Conservation (phyloP, 2,888 invertebrate species). For the Syrista parreyssii region DNA sequence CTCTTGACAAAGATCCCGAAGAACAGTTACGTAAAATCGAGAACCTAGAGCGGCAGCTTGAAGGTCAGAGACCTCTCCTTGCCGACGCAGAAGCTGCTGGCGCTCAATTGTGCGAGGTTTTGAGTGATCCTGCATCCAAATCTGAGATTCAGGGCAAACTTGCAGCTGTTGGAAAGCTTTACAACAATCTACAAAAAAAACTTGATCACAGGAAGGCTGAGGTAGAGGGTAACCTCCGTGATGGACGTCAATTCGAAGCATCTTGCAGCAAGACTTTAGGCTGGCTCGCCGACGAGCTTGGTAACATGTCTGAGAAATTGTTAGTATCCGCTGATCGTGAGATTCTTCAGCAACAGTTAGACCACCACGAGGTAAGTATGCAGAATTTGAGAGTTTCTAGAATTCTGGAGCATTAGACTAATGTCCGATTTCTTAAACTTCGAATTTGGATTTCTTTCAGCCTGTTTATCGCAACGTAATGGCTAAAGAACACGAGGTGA, state of each 20-base stretch:
- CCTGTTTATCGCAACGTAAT: constrained; percentile 90
- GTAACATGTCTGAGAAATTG: constrained; percentile 80
- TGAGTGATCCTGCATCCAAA: constrained; percentile 90
- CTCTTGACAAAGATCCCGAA: constrained; percentile 84
- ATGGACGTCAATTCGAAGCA: constrained; percentile 91
- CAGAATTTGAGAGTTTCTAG: background rate
- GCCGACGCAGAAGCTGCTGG: constrained; percentile 92
- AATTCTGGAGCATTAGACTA: background rate
- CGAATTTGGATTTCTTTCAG: constrained; percentile 50
- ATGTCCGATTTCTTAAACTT: background rate
- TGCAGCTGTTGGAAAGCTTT: constrained; percentile 86
- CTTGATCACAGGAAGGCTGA: constrained; percentile 91
- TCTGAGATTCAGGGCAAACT: constrained; percentile 92
- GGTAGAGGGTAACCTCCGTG: constrained; percentile 85
- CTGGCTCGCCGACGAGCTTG: constrained; percentile 87
- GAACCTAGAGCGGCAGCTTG: constrained; percentile 87
- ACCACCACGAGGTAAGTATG: constrained; percentile 77
- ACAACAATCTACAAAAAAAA: constrained; percentile 89
- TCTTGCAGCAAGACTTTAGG: constrained; percentile 89
- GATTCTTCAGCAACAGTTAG: constrained; percentile 86
- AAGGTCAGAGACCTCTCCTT: constrained; percentile 87
- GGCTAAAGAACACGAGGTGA: constrained; percentile 91
- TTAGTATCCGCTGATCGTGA: constrained; percentile 88
- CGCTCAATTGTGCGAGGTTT: constrained; percentile 85
- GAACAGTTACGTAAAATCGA: constrained; percentile 89